Evolutionary conservation across 2,113 vertebrate genomes (phyloP).

Genomic region (Neogobius melanostomus): DNA sequence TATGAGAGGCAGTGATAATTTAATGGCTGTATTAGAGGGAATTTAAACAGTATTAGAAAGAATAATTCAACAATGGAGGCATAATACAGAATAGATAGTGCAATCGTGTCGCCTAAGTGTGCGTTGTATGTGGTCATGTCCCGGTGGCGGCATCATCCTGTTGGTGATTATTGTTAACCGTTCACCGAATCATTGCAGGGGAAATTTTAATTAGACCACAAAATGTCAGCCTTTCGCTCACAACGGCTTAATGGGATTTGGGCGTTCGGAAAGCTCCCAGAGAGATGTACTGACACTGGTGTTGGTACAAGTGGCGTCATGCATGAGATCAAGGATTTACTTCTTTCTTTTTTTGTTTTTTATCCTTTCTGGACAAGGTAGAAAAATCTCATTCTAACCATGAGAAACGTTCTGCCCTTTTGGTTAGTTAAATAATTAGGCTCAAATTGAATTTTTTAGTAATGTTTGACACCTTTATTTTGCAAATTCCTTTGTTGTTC

Average conservation of each 20-base stretch:
- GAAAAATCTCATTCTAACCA: neutral
- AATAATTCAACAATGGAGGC: constrained; percentile 68
- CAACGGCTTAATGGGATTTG: constrained; percentile 80
- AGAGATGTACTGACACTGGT: constrained; percentile 60
- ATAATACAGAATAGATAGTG: constrained; percentile 52
- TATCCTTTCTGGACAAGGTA: neutral
- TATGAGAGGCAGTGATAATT: constrained; percentile 71
- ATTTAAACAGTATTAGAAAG: constrained; percentile 67
- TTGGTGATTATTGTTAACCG: constrained; percentile 74
- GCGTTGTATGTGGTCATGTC: constrained; percentile 50
- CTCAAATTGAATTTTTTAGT: too few species aligned
- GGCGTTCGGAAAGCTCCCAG: constrained; percentile 62
- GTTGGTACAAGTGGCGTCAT: constrained; percentile 63
- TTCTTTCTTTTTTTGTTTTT: constrained; percentile 48
- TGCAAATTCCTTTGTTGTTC: too few species aligned
- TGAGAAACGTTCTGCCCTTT: neutral
- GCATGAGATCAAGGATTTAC: constrained; percentile 72
- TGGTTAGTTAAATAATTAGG: too few species aligned
- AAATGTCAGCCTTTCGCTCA: constrained; percentile 74
- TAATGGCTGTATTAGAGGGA: constrained; percentile 70
- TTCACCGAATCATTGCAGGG: constrained; percentile 67
- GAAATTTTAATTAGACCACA: constrained; percentile 78
- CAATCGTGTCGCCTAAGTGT: constrained; percentile 42
- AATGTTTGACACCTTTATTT: too few species aligned
- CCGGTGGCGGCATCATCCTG: constrained; percentile 52